Evolutionary conservation across 1,140 invertebrate species (phyloP).

Genomic region (Euwallacea fornicatus): DNA sequence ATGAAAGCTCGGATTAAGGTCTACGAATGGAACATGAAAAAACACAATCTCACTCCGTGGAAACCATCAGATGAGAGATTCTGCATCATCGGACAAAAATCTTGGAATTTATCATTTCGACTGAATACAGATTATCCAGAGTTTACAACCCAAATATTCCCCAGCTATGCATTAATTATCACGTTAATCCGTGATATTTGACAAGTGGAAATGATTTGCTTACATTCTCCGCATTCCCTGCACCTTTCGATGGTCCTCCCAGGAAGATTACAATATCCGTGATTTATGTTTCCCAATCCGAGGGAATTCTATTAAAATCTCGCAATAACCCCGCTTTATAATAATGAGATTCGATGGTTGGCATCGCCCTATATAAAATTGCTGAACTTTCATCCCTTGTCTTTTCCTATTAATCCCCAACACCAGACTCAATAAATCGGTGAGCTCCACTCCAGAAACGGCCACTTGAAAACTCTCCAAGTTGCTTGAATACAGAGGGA

Average conservation of each 20-base stretch:
- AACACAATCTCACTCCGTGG: not conserved
- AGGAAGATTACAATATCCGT: constrained; percentile 13
- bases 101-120: not conserved
- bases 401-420: no score
- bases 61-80: not conserved
- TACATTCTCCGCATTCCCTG: constrained; percentile 14
- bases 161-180: constrained; percentile 13
- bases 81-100: not conserved
- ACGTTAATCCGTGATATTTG: constrained; percentile 3
- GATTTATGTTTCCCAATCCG: constrained; percentile 15
- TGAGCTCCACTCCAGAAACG: no score
- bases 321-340: constrained; percentile 4
- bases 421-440: no score
- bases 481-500: not conserved
- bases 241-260: constrained; percentile 10
- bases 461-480: constrained; percentile 23
- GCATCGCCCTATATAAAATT: no score
- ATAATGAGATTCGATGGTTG: constrained; percentile 3
- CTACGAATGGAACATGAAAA: not conserved
- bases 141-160: not conserved
- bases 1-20: not conserved
- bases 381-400: no score
- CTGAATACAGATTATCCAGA: not conserved
- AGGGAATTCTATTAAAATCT: constrained; percentile 10
- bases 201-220: constrained; percentile 23